phyloP scores from a whole-genome alignment of 2,797 vertebrate genomes.

The Garrulus glandarius region DNA sequence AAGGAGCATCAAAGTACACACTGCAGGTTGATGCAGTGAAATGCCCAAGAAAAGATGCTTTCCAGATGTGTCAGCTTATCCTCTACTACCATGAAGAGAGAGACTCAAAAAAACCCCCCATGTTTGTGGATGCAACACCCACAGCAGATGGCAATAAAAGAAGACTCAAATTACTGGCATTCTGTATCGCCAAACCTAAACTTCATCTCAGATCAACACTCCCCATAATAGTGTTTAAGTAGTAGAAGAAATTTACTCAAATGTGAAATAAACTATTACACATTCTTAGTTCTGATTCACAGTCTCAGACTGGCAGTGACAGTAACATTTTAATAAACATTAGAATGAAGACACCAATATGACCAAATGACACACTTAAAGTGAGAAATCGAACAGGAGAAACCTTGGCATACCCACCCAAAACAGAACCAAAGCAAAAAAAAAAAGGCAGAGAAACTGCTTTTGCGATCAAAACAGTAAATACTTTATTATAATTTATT shows the following conservation, averaged over 20 bases:
- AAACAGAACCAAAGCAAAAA: slow-evolving; percentile 60
- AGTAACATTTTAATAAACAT: slow-evolving; percentile 70
- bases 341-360: slow-evolving; percentile 64
- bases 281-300: slow-evolving; percentile 64
- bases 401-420: slow-evolving; percentile 53
- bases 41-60: not conserved
- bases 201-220: slow-evolving; percentile 57
- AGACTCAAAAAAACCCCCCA: not conserved
- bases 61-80: slow-evolving; percentile 16
- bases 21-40: not conserved
- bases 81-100: not conserved
- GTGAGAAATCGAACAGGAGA: slow-evolving; percentile 63
- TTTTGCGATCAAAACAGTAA: slow-evolving; percentile 55
- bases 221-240: slow-evolving; percentile 53
- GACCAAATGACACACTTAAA: slow-evolving; percentile 66
- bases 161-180: slow-evolving; percentile 54
- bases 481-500: slow-evolving; percentile 64
- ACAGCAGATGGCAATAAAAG: slow-evolving; percentile 53
- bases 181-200: slow-evolving; percentile 51
- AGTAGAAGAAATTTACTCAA: slow-evolving; percentile 56
- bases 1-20: not conserved
- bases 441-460: slow-evolving; percentile 47
- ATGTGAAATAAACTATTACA: slow-evolving; percentile 70
- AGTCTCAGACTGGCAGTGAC: slow-evolving; percentile 60
- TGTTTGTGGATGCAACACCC: slow-evolving; percentile 28